Conservation (phyloP, 2,113 vertebrate genomes). For the Vombatus ursinus region DNA sequence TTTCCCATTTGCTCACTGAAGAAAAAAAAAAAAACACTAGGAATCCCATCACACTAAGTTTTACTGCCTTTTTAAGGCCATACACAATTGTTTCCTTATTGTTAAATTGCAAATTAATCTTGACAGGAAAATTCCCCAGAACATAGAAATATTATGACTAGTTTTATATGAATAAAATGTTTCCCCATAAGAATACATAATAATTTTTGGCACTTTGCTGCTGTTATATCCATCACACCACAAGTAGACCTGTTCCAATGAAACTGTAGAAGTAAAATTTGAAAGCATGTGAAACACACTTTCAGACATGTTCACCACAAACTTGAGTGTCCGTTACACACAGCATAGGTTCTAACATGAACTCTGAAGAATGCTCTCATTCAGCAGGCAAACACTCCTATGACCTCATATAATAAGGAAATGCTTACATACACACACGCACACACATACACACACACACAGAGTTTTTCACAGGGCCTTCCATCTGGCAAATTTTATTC, state of each 20-base stretch:
- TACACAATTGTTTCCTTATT: conserved; percentile 50
- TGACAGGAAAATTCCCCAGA: conserved; percentile 65
- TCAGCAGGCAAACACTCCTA: conserved; percentile 1
- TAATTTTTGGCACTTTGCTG: conserved; percentile 32
- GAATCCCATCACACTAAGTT: conserved; percentile 33
- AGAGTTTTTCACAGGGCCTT: conserved; percentile 17
- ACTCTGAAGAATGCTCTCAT: conserved; percentile 19
- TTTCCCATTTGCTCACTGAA: conserved; percentile 26
- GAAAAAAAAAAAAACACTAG: conserved; percentile 17
- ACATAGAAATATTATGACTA: conserved; percentile 49
- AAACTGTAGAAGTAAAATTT: conserved; percentile 20
- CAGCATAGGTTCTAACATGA: conserved; percentile 1
- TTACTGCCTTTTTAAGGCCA: conserved; percentile 47
- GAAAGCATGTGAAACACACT: conserved; percentile 20
- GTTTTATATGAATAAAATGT: conserved; percentile 62
- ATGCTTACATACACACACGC: not conserved
- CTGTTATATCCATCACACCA: not conserved
- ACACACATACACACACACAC: not conserved
- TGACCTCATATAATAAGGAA: conserved; percentile 24
- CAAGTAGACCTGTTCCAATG: conserved; percentile 7
- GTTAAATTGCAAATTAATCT: conserved; percentile 60
- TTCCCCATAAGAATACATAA: conserved; percentile 43
- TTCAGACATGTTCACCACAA: not conserved
- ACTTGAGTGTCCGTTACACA: conserved; percentile 5
- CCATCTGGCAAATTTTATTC: conserved; percentile 53